phyloP scores from a whole-genome alignment of 92 coral and sea anemone genomes.

The Pocillopora grandis region DNA sequence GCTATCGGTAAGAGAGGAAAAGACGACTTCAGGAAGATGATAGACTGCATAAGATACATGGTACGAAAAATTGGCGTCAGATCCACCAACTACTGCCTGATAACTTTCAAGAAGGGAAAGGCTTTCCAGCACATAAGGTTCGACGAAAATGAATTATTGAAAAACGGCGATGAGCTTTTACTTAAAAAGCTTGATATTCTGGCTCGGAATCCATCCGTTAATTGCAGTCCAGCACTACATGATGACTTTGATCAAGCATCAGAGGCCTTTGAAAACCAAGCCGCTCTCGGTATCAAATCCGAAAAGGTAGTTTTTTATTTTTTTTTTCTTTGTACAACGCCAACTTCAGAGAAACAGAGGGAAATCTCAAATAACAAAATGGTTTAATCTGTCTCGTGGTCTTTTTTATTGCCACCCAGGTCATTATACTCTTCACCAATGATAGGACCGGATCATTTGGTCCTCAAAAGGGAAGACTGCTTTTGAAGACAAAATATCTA shows the following conservation, averaged over 20 bases:
- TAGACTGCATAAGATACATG: conserved; percentile 26
- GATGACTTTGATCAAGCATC: conserved; percentile 31
- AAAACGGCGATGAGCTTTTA: background rate
- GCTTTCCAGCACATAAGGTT: conserved; percentile 19
- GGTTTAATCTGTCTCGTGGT: too few relatives aligned
- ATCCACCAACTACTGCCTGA: conserved; percentile 32
- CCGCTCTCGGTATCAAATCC: background rate
- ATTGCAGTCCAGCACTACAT: conserved; percentile 28
- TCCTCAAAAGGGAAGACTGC: conserved; percentile 23
- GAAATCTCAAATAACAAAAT: too few relatives aligned
- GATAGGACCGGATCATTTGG: conserved; percentile 30
- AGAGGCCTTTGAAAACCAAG: conserved; percentile 1
- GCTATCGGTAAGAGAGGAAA: conserved; percentile 24
- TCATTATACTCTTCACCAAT: conserved; percentile 26
- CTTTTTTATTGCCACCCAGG: background rate
- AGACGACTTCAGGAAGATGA: conserved; percentile 25
- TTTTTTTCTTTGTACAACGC: too few relatives aligned
- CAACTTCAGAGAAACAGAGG: too few relatives aligned
- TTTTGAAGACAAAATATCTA: background rate
- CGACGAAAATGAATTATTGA: background rate
- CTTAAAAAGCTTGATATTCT: conserved; percentile 10
- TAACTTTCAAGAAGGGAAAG: conserved; percentile 33
- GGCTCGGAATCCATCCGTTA: background rate
- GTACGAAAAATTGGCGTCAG: conserved; percentile 12
- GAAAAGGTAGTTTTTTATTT: conserved; percentile 5